Percentiles rank a stretch among this genome's conserved stretches.
These are phyloP conservation scores for Lethrus apterus DNA, from an alignment of 1,140 invertebrate genomes.

Conservation along the genomic window DNA sequence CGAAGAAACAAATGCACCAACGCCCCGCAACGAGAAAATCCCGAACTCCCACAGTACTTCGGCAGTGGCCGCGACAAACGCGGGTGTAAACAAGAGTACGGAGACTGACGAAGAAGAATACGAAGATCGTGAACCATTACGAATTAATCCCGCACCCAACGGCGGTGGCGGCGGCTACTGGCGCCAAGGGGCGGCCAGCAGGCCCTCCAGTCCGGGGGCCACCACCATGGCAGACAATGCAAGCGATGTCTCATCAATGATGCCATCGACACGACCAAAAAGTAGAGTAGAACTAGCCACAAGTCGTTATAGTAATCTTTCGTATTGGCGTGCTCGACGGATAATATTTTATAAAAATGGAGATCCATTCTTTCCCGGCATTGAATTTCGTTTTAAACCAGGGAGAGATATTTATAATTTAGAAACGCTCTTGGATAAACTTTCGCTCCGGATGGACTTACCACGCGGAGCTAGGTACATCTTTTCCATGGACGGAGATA, in stretches of 20 bases:
- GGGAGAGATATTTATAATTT: conserved; percentile 79
- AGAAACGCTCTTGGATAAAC: conserved; percentile 76
- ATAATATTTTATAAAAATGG: conserved; percentile 92
- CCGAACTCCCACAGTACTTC: conserved; percentile 18
- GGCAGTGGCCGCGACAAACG: conserved; percentile 24
- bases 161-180: conserved; percentile 51
- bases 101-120: conserved; percentile 40
- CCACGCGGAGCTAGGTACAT: conserved; percentile 80
- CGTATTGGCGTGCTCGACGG: conserved; percentile 76
- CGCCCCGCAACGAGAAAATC: conserved; percentile 19
- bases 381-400: conserved; percentile 82
- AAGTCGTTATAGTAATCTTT: conserved; percentile 66
- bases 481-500: conserved; percentile 82
- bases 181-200: conserved; percentile 48
- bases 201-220: conserved; percentile 42
- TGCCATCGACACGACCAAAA: conserved; percentile 42
- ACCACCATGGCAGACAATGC: conserved; percentile 49
- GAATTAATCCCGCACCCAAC: conserved; percentile 28
- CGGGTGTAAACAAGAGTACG: conserved; percentile 20
- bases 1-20: conserved; percentile 25
- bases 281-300: conserved; percentile 32
- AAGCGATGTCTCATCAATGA: conserved; percentile 41
- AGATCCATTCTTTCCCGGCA: conserved; percentile 82
- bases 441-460: conserved; percentile 73
- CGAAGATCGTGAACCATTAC: conserved; percentile 33